Percentiles rank a stretch among this genome's conserved stretches.
Evolutionary conservation across 2,113 vertebrate genomes (phyloP).

Genomic region (Aix galericulata): DNA sequence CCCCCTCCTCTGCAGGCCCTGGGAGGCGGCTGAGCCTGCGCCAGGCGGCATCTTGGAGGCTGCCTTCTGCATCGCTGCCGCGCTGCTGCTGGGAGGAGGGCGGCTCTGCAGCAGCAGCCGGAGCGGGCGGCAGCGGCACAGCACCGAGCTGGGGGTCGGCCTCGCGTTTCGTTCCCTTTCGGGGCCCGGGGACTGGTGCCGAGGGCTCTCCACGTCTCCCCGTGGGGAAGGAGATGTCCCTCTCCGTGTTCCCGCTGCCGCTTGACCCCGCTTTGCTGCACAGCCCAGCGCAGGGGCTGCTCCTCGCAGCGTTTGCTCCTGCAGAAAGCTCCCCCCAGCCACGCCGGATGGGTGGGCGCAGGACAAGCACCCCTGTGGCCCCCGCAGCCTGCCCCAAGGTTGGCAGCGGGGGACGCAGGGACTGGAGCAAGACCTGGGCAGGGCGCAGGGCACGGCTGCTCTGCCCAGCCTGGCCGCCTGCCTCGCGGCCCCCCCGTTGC

Average conservation of each 20-base stretch:
- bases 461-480: not conserved
- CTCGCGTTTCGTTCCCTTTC: not conserved
- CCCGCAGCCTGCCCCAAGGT: not conserved
- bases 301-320: not conserved
- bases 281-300: not conserved
- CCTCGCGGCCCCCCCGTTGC: not conserved
- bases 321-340: not conserved
- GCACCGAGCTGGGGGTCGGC: fast-evolving
- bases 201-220: not conserved
- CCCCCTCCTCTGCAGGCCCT: not conserved
- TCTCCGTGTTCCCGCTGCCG: not conserved
- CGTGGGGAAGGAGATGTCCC: not conserved
- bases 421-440: not conserved
- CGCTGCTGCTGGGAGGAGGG: not conserved
- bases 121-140: not conserved
- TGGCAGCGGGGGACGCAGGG: fast-evolving
- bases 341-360: not conserved
- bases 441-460: fast-evolving
- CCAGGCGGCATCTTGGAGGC: not conserved
- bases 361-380: not conserved
- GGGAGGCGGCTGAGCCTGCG: not conserved
- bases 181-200: no score
- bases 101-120: not conserved
- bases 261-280: no score
- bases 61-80: not conserved